Percentiles rank a stretch among this genome's conserved stretches.
phyloP scores from a whole-genome alignment of 2,113 vertebrate species.

The Crotalus horridus region DNA sequence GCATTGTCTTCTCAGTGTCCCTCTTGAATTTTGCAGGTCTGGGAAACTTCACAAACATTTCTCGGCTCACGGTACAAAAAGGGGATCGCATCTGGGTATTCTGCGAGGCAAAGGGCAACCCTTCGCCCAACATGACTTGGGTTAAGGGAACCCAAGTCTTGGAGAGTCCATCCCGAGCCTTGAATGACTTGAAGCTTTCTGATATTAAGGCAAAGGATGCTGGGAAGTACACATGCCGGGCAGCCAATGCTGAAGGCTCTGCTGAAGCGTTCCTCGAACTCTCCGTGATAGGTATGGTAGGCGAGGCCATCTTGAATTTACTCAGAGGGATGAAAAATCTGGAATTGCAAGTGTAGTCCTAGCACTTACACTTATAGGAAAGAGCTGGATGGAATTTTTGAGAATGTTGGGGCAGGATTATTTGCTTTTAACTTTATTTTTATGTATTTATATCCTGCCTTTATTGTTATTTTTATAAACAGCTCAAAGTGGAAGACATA shows the following conservation, averaged over 20 bases:
- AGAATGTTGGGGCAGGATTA: not conserved
- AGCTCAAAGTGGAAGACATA: too few relatives aligned
- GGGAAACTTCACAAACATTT: rapidly evolving
- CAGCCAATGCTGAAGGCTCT: constrained; percentile 28
- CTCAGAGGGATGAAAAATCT: not conserved
- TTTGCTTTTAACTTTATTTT: not conserved
- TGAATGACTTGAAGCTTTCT: constrained; percentile 1
- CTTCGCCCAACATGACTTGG: constrained; percentile 30
- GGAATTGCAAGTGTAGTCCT: not conserved
- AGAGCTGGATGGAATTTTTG: not conserved
- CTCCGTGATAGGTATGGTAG: constrained; percentile 44
- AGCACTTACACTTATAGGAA: not conserved
- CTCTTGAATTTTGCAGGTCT: not conserved
- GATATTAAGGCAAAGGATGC: not conserved
- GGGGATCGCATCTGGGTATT: constrained; percentile 37
- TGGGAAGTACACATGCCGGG: constrained; percentile 41
- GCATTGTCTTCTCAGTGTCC: not conserved
- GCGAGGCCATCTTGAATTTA: not conserved
- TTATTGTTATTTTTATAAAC: not conserved
- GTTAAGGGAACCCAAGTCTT: not conserved
- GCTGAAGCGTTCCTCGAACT: constrained; percentile 9
- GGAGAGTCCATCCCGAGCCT: rapidly evolving
- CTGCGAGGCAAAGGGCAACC: constrained; percentile 20
- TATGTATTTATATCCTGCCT: not conserved
- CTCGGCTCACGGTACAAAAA: not conserved